phyloP scores from a whole-genome alignment of 1,140 invertebrate genomes.

The Linepithema humile region DNA sequence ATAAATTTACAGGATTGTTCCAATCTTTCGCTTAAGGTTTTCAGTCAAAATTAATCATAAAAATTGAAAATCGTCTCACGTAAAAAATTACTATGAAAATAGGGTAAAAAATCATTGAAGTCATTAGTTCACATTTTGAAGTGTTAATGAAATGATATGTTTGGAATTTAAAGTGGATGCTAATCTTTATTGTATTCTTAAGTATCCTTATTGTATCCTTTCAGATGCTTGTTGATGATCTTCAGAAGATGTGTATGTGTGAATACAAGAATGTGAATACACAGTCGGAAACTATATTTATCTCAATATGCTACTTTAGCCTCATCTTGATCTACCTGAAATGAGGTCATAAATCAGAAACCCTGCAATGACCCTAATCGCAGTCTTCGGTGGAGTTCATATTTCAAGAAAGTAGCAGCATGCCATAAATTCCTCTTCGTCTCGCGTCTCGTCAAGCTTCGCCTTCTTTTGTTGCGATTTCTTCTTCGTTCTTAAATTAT shows the following conservation, averaged over 20 bases:
- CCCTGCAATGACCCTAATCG: constrained; percentile 12
- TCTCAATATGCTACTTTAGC: background rate
- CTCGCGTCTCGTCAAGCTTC: background rate
- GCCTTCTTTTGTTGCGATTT: background rate
- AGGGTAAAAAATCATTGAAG: background rate
- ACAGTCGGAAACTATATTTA: background rate
- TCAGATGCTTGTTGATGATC: background rate
- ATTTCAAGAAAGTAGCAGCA: background rate
- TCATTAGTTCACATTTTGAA: background rate
- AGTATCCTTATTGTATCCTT: background rate
- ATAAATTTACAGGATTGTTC: background rate
- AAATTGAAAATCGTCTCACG: background rate
- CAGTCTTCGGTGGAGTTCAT: background rate
- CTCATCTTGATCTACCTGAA: constrained; percentile 1
- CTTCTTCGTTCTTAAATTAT: background rate
- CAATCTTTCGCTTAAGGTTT: background rate
- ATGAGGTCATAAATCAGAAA: constrained; percentile 19
- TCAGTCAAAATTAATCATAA: background rate
- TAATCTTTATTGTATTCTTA: background rate
- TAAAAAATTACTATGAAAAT: no score
- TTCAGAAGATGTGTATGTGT: background rate
- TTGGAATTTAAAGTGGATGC: background rate
- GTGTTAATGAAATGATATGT: background rate
- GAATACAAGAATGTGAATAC: no score
- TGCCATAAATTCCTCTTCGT: background rate